Evolutionary conservation across 2,113 vertebrate species (phyloP).

Genomic region (Echinops telfairi): DNA sequence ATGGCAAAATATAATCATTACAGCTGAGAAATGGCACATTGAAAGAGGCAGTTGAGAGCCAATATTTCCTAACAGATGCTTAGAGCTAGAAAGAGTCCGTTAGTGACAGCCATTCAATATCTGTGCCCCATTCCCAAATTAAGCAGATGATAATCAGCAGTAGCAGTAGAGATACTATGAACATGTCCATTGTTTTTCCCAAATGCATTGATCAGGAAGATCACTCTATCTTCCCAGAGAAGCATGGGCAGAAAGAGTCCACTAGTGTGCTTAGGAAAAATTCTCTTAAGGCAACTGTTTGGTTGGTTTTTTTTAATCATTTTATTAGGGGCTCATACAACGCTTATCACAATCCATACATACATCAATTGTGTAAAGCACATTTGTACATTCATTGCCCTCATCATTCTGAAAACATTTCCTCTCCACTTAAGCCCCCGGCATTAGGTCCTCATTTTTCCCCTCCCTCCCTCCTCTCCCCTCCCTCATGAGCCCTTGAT

Average conservation of each 20-base stretch:
- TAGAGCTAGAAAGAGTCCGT: background rate
- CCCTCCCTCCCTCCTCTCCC: no score
- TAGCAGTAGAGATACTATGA: background rate
- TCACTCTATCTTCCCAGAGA: background rate
- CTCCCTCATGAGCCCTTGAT: no score
- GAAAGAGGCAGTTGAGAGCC: background rate
- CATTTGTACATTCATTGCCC: no score
- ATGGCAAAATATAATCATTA: background rate
- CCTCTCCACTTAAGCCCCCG: no score
- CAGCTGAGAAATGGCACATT: background rate
- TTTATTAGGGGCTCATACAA: no score
- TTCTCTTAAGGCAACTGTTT: background rate
- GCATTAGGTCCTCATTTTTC: no score
- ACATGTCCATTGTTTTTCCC: background rate
- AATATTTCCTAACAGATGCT: background rate
- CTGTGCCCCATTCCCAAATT: background rate
- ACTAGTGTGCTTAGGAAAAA: background rate
- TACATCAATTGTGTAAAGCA: no score
- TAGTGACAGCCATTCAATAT: background rate
- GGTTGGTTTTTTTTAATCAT: no score
- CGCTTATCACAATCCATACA: no score
- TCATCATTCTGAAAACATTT: no score
- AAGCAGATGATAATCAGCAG: background rate
- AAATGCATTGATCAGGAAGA: background rate
- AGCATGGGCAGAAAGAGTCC: background rate